These are phyloP conservation scores for Phylloscopus whistleri DNA, from an alignment of 2,113 vertebrate genomes.

Conservation along the genomic window DNA sequence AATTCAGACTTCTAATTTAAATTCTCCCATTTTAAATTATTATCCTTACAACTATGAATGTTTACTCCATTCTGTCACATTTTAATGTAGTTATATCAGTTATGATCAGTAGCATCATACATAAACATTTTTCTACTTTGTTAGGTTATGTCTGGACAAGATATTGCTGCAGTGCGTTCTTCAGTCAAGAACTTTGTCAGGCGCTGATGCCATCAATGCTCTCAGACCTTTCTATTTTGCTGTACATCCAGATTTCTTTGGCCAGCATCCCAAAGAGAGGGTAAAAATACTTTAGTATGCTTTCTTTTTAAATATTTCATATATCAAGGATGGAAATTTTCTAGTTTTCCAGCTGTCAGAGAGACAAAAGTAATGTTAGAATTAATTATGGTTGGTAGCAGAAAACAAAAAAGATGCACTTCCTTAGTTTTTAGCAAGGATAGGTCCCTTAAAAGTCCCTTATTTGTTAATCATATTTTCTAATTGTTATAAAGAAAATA, in stretches of 20 bases:
- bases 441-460: background rate
- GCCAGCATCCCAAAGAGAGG: conserved; percentile 91
- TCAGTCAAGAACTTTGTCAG: conserved; percentile 81
- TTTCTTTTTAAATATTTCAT: background rate
- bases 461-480: background rate
- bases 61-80: background rate
- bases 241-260: conserved; percentile 98
- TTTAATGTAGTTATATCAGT: background rate
- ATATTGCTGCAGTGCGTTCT: conserved; percentile 47
- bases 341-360: background rate
- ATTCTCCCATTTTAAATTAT: background rate
- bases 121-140: conserved; percentile 10
- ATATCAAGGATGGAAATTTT: background rate
- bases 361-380: background rate
- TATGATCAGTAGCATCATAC: background rate
- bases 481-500: background rate
- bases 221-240: conserved; percentile 96
- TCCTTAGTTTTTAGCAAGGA: background rate
- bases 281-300: conserved; percentile 65
- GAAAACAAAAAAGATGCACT: background rate
- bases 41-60: background rate
- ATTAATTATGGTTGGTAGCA: background rate
- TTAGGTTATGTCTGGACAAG: conserved; percentile 71
- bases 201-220: conserved; percentile 89
- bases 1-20: background rate